phyloP scores from a whole-genome alignment of 2,113 vertebrate genomes.

The Alces alces region DNA sequence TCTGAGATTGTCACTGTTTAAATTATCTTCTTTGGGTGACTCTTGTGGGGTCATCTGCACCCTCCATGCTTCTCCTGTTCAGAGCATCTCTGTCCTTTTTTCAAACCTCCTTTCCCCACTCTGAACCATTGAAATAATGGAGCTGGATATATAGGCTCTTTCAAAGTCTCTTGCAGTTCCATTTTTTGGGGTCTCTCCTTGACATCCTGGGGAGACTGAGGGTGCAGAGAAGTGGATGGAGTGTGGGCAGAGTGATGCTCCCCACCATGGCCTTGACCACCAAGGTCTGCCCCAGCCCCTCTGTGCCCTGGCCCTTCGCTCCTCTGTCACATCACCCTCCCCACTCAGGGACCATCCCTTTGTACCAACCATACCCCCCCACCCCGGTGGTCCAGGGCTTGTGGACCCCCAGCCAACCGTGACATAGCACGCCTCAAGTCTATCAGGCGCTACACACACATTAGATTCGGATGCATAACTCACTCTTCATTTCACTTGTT shows the following conservation, averaged over 20 bases:
- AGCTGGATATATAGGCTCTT: accelerated
- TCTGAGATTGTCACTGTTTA: not conserved
- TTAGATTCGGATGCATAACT: accelerated
- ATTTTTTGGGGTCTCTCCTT: not conserved
- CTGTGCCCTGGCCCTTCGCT: not conserved
- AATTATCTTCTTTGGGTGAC: not conserved
- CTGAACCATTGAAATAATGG: not conserved
- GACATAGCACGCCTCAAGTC: accelerated
- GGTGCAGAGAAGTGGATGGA: too few relatives aligned
- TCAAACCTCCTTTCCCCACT: too few relatives aligned
- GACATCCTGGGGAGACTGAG: not conserved
- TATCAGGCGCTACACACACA: accelerated
- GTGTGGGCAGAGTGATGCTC: not conserved
- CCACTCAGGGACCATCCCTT: not conserved
- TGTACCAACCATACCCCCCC: not conserved
- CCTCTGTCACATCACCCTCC: not conserved
- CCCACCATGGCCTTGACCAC: accelerated
- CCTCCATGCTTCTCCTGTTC: accelerated
- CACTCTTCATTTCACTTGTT: not conserved
- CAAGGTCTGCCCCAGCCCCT: too few relatives aligned
- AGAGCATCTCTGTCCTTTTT: not conserved
- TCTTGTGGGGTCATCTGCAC: accelerated
- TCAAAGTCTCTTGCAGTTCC: not conserved
- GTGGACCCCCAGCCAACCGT: accelerated
- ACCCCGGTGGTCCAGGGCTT: accelerated